Evolutionary conservation across 2,113 vertebrate genomes (phyloP), one percentile per base, ranked within the genome.

Genomic region (Copsychus sechellarum): DNA sequence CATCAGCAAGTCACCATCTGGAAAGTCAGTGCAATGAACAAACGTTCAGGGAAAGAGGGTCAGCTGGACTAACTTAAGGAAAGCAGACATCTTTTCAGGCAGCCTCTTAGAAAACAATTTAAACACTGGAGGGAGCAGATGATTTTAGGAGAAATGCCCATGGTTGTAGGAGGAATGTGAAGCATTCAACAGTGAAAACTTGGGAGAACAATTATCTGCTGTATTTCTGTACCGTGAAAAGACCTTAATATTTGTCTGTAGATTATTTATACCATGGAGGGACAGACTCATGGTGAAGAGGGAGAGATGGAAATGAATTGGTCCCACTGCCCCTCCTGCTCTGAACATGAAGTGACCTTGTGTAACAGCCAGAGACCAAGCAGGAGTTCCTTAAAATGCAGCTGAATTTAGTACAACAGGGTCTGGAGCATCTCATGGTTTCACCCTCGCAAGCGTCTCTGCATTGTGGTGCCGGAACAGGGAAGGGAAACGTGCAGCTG

Each of bases 381-480:
- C 1, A 7, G 23, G 8, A 53, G 5, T 9, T 36, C 40, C 36
- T 33, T 6, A 31, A 42, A 73, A 60, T 88, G 5, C 12, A 57
- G 54, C 8, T 45, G n/a, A 40, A 57, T 81, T 87, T 18, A 31
- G 14, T 42, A 14, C 23, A 25, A 0, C 2, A 25, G 9, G 4
- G 14, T 25, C 34, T 54, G 29, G 28, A 24, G 15, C 43, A 90
- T 42, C 43, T 50, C 25, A 1, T 16, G 38, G 28, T 57, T 56
- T 84, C 22, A 14, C 14, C 25, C 25, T 31, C 0, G 0, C 38
- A 53, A 70, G 6, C 12, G 18, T 12, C 33, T 74, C 60, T 57
- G 28, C 4, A 0, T 20, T 19, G 4, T 0, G 0, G 21, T 28
- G 13, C 53, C 43, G 29, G 51, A 79, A 33, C 0, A 0, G 43